phyloP scores from a whole-genome alignment of 1,140 invertebrate species.

The Prorops nasuta region DNA sequence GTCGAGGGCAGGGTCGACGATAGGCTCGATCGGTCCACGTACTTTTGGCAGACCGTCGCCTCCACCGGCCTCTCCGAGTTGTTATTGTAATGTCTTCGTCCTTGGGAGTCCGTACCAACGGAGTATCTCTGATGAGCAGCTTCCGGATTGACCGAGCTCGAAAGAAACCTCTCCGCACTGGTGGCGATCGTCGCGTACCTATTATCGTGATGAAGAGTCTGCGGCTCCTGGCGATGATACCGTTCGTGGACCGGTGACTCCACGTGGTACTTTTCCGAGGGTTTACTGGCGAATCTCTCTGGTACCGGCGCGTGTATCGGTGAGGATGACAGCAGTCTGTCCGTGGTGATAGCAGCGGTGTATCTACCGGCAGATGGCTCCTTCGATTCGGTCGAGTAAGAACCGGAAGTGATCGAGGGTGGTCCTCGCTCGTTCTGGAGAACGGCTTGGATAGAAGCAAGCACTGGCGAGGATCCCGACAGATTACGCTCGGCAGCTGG shows the following conservation, averaged over 20 bases:
- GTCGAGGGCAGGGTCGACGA: conserved; percentile 32
- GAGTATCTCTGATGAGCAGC: conserved; percentile 43
- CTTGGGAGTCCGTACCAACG: conserved; percentile 29
- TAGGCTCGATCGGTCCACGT: conserved; percentile 36
- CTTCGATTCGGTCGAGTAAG: conserved; percentile 19
- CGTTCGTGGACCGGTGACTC: conserved; percentile 43
- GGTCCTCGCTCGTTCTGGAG: conserved; percentile 17
- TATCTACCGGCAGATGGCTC: conserved; percentile 30
- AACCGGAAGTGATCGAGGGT: neutral
- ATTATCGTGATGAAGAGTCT: conserved; percentile 31
- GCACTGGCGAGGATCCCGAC: conserved; percentile 42
- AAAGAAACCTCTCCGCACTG: conserved; percentile 39
- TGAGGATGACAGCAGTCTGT: conserved; percentile 42
- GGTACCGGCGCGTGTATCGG: conserved; percentile 45
- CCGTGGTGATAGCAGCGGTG: conserved; percentile 32
- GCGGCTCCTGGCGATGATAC: conserved; percentile 30
- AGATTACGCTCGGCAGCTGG: conserved; percentile 37
- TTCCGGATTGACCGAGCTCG: conserved; percentile 44
- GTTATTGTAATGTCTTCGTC: conserved; percentile 20
- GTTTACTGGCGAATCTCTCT: conserved; percentile 42
- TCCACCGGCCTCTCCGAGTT: conserved; percentile 36
- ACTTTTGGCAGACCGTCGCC: conserved; percentile 38
- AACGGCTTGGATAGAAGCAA: conserved; percentile 24
- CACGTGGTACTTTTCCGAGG: conserved; percentile 27
- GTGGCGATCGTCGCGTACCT: conserved; percentile 33